A percentile compares a stretch with the other conserved stretches of the same genome.
Evolutionary conservation across 1,140 invertebrate genomes (phyloP).

Genomic region (Protaetia brevitarsis): DNA sequence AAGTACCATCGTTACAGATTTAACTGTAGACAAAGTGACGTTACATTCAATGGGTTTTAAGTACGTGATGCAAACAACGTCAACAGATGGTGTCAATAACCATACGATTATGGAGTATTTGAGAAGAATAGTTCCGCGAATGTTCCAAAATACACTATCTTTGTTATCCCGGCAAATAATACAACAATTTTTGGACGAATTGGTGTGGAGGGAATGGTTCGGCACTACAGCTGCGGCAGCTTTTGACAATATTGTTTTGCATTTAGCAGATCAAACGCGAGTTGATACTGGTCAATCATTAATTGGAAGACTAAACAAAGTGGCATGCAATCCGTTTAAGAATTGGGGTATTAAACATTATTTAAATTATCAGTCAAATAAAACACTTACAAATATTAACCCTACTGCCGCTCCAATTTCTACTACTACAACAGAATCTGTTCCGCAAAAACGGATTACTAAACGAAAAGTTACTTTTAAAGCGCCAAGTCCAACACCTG

Average conservation of each 20-base stretch:
- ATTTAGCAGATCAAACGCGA: constrained; percentile 76
- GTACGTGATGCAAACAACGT: constrained; percentile 66
- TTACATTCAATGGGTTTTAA: constrained; percentile 74
- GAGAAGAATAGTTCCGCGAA: constrained; percentile 77
- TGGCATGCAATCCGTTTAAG: constrained; percentile 75
- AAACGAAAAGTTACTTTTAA: constrained; percentile 23
- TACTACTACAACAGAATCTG: not conserved
- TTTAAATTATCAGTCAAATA: not conserved
- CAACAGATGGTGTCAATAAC: constrained; percentile 64
- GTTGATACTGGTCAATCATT: constrained; percentile 54
- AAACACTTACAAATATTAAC: constrained; percentile 26
- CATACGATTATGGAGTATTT: constrained; percentile 84
- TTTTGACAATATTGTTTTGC: constrained; percentile 76
- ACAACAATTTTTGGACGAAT: constrained; percentile 84
- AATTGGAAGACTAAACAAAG: constrained; percentile 47
- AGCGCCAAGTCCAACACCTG: constrained; percentile 16
- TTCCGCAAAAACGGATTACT: constrained; percentile 28
- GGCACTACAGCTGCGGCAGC: constrained; percentile 70
- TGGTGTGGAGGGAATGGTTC: constrained; percentile 67
- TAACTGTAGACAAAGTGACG: constrained; percentile 76
- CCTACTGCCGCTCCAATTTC: constrained; percentile 19
- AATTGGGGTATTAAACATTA: constrained; percentile 59
- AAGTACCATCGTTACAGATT: constrained; percentile 75
- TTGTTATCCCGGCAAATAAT: constrained; percentile 79
- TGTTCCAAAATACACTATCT: constrained; percentile 86